A percentile compares a stretch with the other conserved stretches of the same genome.
Conservation (phyloP, 2,113 vertebrate species). For the Pangasianodon hypophthalmus region DNA sequence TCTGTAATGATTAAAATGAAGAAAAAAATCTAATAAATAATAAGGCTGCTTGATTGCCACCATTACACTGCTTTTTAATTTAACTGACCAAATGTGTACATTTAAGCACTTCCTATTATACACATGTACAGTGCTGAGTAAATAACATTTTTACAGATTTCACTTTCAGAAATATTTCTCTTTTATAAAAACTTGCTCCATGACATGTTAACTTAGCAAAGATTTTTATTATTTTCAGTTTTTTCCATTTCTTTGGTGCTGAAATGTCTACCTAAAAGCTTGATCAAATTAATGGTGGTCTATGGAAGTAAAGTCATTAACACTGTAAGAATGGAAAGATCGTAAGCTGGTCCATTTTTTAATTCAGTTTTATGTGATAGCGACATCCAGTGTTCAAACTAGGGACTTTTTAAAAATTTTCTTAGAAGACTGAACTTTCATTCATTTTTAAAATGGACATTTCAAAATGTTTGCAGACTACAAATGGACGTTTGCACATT, state of each 20-base stretch:
- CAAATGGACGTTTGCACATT: background rate
- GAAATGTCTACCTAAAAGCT: background rate
- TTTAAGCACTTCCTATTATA: background rate
- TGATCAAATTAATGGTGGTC: background rate
- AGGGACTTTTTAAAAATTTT: background rate
- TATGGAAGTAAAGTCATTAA: background rate
- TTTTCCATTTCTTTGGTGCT: background rate
- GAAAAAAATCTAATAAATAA: background rate
- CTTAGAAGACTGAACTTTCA: background rate
- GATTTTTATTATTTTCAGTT: background rate
- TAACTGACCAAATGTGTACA: background rate
- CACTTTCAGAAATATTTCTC: too few relatives aligned
- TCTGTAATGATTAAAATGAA: background rate
- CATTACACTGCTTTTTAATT: background rate
- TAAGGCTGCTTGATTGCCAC: background rate
- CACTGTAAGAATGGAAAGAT: background rate
- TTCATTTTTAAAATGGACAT: background rate
- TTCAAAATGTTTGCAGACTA: background rate
- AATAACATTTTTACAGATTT: background rate
- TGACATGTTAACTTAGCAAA: background rate
- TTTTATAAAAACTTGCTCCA: background rate
- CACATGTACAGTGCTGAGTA: background rate
- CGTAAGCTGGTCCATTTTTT: background rate
- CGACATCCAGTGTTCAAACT: slow-evolving; percentile 6
- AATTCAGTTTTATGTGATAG: background rate